Percentiles rank a stretch among this genome's conserved stretches.
phyloP scores from a whole-genome alignment of 2,797 vertebrate genomes.

The Acomys russatus region DNA sequence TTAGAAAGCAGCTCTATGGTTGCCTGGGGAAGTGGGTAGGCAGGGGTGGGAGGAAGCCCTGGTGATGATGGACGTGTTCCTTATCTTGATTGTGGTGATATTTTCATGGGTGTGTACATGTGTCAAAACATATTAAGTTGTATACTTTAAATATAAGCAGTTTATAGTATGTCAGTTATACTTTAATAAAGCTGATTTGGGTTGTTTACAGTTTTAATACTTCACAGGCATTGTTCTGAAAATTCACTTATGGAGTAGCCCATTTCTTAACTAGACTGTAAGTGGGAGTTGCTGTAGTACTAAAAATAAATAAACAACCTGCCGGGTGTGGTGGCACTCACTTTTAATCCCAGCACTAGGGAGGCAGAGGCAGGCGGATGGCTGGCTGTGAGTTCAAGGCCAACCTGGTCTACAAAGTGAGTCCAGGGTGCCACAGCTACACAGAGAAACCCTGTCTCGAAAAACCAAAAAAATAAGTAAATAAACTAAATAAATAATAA shows the following conservation, averaged over 20 bases:
- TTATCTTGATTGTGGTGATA: background rate
- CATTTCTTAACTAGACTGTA: background rate
- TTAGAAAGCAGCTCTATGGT: background rate
- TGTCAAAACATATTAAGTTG: background rate
- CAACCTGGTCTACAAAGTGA: too few species aligned
- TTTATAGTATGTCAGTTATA: background rate
- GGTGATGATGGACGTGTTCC: background rate
- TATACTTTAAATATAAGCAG: background rate
- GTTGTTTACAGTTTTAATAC: conserved; percentile 1
- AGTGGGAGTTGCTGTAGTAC: background rate
- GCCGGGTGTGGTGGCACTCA: too few species aligned
- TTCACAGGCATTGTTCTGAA: conserved; percentile 50
- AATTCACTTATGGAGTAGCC: background rate
- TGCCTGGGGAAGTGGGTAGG: background rate
- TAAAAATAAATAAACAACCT: background rate
- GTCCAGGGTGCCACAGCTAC: too few species aligned
- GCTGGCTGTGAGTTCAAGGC: too few species aligned
- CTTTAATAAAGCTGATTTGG: background rate
- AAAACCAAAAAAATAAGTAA: too few species aligned
- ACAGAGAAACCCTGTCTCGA: too few species aligned
- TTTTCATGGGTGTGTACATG: background rate
- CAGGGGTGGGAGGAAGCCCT: background rate
- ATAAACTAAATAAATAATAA: too few species aligned
- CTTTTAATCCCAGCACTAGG: too few species aligned
- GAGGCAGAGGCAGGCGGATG: too few species aligned